phyloP scores from a whole-genome alignment of 2,113 vertebrate genomes.

The Cacatua alba region DNA sequence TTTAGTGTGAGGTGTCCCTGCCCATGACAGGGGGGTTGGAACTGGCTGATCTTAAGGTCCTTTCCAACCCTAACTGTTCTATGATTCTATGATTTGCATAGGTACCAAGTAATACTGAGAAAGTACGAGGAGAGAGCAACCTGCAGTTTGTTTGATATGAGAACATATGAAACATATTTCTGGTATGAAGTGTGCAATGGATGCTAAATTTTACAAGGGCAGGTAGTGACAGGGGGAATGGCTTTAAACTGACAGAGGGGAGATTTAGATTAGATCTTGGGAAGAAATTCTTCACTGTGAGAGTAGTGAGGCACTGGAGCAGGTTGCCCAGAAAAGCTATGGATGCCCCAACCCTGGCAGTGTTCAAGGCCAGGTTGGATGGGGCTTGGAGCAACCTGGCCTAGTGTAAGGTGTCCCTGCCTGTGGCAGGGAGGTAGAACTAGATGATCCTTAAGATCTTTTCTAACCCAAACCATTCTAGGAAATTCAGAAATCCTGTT shows the following conservation, averaged over 20 bases:
- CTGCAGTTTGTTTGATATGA: rapidly evolving
- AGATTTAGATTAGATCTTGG: neutral
- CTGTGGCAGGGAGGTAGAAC: too few species aligned
- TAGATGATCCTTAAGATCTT: too few species aligned
- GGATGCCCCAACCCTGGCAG: neutral
- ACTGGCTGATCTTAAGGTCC: too few species aligned
- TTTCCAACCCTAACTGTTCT: too few species aligned
- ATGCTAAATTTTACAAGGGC: neutral
- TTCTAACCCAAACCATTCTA: neutral
- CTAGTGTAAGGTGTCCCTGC: too few species aligned
- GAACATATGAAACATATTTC: rapidly evolving
- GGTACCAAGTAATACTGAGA: neutral
- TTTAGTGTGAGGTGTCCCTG: too few species aligned
- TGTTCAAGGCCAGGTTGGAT: neutral
- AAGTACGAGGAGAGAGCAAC: neutral
- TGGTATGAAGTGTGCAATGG: neutral
- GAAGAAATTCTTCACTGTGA: neutral
- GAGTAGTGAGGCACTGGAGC: neutral
- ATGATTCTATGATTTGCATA: neutral
- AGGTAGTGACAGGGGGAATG: neutral
- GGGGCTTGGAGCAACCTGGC: neutral
- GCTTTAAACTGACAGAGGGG: neutral
- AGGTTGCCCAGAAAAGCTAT: neutral
- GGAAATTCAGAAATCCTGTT: neutral
- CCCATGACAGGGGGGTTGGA: too few species aligned